Evolutionary conservation across 2,113 vertebrate genomes (phyloP).

Genomic region (Rostratula benghalensis): DNA sequence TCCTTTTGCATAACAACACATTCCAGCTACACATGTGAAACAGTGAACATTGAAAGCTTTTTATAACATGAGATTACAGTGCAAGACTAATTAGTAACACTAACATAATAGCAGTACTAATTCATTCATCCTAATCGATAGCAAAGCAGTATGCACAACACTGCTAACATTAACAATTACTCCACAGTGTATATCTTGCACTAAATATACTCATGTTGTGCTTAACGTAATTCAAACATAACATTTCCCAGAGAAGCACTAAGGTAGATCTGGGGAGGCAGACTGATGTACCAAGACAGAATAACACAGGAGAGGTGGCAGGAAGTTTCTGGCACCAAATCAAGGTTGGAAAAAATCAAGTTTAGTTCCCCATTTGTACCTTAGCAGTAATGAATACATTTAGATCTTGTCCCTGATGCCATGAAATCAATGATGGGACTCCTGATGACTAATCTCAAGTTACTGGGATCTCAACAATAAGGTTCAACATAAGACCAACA

Average conservation of each 20-base stretch:
- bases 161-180: not conserved
- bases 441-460: not conserved
- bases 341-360: not conserved
- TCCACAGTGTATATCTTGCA: not conserved
- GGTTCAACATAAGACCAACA: not conserved
- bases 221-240: not conserved
- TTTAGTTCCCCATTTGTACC: not conserved
- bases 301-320: not conserved
- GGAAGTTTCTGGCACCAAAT: not conserved
- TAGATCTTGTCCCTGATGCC: not conserved
- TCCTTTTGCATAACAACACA: not conserved
- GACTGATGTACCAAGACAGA: not conserved
- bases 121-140: conserved; percentile 36
- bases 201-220: not conserved
- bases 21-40: not conserved
- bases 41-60: not conserved
- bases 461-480: not conserved
- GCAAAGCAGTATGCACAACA: not conserved
- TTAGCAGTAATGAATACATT: not conserved
- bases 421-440: not conserved
- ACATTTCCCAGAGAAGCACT: not conserved
- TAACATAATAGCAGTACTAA: conserved; percentile 21
- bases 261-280: not conserved
- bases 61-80: not conserved
- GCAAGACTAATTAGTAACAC: conserved; percentile 37